phyloP scores from a whole-genome alignment of 2,113 vertebrate species.

The Parus major region DNA sequence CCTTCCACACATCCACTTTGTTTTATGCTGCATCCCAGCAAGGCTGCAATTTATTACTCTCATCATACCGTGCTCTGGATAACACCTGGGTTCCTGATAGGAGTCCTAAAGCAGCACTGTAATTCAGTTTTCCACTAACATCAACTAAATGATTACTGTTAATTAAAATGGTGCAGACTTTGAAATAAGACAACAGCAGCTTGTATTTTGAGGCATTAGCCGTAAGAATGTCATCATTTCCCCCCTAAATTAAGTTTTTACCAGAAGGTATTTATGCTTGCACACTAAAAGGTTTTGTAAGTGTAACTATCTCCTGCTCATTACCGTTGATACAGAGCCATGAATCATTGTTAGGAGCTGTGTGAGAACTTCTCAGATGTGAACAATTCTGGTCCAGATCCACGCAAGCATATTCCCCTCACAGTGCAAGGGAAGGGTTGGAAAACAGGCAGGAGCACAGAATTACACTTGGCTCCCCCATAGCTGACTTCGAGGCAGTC shows the following conservation, averaged over 20 bases:
- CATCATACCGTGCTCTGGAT: background rate
- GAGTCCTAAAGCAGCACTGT: background rate
- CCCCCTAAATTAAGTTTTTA: background rate
- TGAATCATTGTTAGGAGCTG: slow-evolving; percentile 34
- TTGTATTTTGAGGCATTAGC: background rate
- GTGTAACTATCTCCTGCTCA: background rate
- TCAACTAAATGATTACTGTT: background rate
- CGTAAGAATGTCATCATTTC: background rate
- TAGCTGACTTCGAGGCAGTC: background rate
- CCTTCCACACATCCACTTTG: background rate
- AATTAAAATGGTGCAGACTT: background rate
- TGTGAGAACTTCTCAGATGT: background rate
- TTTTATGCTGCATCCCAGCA: background rate
- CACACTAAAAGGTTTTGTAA: background rate
- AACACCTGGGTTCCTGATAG: background rate
- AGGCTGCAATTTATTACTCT: background rate
- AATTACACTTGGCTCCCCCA: background rate
- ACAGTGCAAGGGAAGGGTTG: background rate
- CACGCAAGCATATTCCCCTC: background rate
- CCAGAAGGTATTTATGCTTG: background rate
- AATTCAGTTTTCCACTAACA: background rate
- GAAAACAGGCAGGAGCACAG: background rate
- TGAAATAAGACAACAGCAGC: background rate
- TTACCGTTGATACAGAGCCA: background rate
- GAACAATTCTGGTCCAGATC: background rate